These are phyloP conservation scores for Drosophila lacicola DNA, from an alignment of 2,888 invertebrate species.

Conservation along the genomic window DNA sequence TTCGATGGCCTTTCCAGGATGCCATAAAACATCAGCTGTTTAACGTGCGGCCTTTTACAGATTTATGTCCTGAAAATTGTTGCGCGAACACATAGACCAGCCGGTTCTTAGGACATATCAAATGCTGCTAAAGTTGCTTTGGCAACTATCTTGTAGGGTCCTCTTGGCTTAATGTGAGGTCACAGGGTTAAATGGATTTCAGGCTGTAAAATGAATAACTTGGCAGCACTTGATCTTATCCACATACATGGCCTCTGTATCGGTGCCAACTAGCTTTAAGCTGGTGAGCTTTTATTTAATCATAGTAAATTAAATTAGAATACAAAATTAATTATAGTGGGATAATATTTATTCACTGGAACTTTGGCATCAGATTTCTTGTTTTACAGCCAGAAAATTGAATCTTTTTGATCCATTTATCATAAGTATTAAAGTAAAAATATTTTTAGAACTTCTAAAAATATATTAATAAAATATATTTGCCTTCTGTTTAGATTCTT, in stretches of 20 bases:
- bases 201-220: constrained; percentile 49
- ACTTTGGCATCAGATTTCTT: neutral
- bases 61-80: constrained; percentile 66
- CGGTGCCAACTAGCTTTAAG: constrained; percentile 18
- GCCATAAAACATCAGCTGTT: constrained; percentile 73
- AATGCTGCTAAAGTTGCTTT: constrained; percentile 56
- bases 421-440: too few species aligned
- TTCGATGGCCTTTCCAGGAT: constrained; percentile 64
- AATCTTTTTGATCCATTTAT: too few species aligned
- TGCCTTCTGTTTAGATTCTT: neutral
- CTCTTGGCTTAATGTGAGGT: constrained; percentile 29
- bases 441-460: too few species aligned
- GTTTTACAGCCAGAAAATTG: too few species aligned
- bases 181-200: constrained; percentile 40
- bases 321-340: neutral
- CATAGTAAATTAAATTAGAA: neutral
- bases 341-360: neutral
- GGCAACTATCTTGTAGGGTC: constrained; percentile 57
- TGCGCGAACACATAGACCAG: constrained; percentile 33
- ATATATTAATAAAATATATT: neutral
- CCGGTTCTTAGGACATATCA: constrained; percentile 26
- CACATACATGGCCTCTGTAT: constrained; percentile 7
- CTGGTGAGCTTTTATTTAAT: neutral
- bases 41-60: constrained; percentile 58
- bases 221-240: constrained; percentile 35